Base-by-base conservation (phyloP, 2,797 vertebrate species). In the Simalia tracyae region DNA sequence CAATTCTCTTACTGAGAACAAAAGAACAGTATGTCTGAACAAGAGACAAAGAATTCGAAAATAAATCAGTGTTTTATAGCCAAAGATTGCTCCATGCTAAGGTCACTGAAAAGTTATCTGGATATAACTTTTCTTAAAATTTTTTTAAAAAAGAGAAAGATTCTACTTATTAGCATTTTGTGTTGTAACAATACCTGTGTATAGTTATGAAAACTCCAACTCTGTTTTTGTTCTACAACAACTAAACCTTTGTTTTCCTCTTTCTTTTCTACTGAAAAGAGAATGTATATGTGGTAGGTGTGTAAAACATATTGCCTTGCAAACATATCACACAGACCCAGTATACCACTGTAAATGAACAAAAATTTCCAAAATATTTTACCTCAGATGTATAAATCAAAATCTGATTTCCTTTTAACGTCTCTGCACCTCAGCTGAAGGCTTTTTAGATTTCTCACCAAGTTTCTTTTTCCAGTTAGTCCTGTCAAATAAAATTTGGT, bases 361-460 rank as follows among this genome's bases (percentile, higher is more conserved):
- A 28, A 66, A 63, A 92, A 64, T 54, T 14, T 60, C 14, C 11
- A 2, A 57, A 86, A 64, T 64, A 76, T 89, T 57, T 87, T 90
- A 91, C 90, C 84, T 91, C 59, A 86, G 59, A 66, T 5, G 61
- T 50, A 28, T 46, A 36, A 89, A 88, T 26, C 50, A 5, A 59
- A 26, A 46, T 59, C 59, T 46, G 59, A 81, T 84, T 91, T 89
- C 46, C 50, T 2, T 76, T 57, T 85, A 86, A 36, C 42, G 54
- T 5, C 5, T 19, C 64, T 28, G 28, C 12, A 36, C 36, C 36
- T 87, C 59, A 24, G 3, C 22, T 86, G 88, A 89, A 68, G 88
- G 50, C 50, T 64, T 57, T 24, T 56, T 68, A 46, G 42, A 56
- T 63, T 63, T 28, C 50, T 89, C 59, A n/a, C 59, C 42, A 46